Evolutionary conservation across 2,113 vertebrate species (phyloP).

Genomic region (Zosterops japonicus): DNA sequence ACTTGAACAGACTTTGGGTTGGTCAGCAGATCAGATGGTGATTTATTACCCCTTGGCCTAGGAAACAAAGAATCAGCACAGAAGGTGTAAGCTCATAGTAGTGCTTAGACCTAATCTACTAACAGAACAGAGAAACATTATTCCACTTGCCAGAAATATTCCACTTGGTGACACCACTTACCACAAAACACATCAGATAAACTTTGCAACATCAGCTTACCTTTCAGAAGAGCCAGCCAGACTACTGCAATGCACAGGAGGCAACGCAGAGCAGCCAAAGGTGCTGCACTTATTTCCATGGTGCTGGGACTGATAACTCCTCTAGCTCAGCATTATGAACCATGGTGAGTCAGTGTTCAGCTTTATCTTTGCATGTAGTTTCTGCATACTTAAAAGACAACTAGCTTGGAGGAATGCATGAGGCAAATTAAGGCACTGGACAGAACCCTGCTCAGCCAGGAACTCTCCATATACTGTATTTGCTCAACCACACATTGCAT

Average conservation of each 20-base stretch:
- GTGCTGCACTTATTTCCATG: neutral
- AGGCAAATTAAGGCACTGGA: neutral
- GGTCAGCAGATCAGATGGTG: neutral
- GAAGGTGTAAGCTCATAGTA: neutral
- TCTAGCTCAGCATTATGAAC: neutral
- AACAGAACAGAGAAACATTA: neutral
- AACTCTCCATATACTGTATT: neutral
- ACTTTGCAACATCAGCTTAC: neutral
- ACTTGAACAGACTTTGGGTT: neutral
- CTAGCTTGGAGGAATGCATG: neutral
- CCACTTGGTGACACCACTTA: neutral
- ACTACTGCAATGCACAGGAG: neutral
- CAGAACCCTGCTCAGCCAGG: neutral
- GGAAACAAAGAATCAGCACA: conserved; percentile 17
- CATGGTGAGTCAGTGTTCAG: neutral
- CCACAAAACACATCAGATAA: neutral
- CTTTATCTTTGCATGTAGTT: neutral
- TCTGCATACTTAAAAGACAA: neutral
- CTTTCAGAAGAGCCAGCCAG: neutral
- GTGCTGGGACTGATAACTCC: neutral
- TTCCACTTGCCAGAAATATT: neutral
- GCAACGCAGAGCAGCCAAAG: neutral
- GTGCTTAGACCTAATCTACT: neutral
- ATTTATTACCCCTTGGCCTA: conserved; percentile 15
- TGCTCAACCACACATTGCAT: neutral